phyloP scores from a whole-genome alignment of 2,113 vertebrate species.

The Oryzias celebensis region DNA sequence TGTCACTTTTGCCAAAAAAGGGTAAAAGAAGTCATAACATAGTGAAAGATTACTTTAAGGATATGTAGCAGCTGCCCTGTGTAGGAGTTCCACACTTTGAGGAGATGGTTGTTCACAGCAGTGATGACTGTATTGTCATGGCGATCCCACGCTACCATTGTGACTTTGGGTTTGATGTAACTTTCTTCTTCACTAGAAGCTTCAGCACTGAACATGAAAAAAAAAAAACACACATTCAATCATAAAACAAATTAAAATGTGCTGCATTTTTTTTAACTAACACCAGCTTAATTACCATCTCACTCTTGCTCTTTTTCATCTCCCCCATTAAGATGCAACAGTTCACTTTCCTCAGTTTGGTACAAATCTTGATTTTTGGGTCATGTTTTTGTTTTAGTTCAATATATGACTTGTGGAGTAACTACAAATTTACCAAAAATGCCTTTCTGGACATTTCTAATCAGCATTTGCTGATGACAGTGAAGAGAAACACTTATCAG shows the following conservation, averaged over 20 bases:
- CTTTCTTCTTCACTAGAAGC: constrained; percentile 81
- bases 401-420: too few relatives aligned
- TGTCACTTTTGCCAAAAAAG: not conserved
- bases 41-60: constrained; percentile 79
- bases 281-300: not conserved
- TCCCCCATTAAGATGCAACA: too few relatives aligned
- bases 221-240: not conserved
- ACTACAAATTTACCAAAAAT: too few relatives aligned
- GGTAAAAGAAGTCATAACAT: not conserved
- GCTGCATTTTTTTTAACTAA: not conserved
- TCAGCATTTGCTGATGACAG: too few relatives aligned
- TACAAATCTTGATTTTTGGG: too few relatives aligned
- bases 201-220: constrained; percentile 54
- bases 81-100: constrained; percentile 97
- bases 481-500: too few relatives aligned
- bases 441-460: too few relatives aligned
- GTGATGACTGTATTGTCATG: constrained; percentile 94
- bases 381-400: too few relatives aligned
- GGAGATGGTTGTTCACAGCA: constrained; percentile 93
- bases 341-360: too few relatives aligned
- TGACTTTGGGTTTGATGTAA: constrained; percentile 95
- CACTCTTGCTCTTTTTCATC: too few relatives aligned
- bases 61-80: constrained; percentile 93
- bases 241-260: not conserved
- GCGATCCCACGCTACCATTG: constrained; percentile 98